Conservation (phyloP, 1,140 invertebrate genomes). For the Bicyclus anynana region DNA sequence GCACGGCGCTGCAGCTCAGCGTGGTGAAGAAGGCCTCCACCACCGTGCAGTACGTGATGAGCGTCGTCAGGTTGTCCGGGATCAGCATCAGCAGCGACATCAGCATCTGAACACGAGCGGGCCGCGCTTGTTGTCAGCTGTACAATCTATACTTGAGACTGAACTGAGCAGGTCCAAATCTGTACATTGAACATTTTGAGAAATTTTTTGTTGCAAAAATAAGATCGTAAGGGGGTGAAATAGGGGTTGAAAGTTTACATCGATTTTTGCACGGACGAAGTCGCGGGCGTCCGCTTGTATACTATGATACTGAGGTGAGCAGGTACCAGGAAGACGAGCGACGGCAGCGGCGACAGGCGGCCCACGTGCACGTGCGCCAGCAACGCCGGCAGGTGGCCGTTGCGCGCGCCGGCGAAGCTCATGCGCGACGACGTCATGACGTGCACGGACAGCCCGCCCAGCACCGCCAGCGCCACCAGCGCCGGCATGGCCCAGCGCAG, state of each 20-base stretch:
- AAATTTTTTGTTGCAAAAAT: no score
- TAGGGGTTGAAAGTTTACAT: no score
- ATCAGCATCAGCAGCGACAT: conserved; percentile 92
- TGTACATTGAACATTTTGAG: no score
- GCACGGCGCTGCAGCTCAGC: conserved; percentile 90
- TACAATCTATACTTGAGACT: no score
- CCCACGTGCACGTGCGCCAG: conserved; percentile 91
- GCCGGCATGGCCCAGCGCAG: conserved; percentile 89
- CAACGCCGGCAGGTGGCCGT: conserved; percentile 91
- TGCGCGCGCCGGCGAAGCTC: conserved; percentile 94
- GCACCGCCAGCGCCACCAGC: conserved; percentile 90
- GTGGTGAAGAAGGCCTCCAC: conserved; percentile 95
- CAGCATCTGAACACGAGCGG: conserved; percentile 80
- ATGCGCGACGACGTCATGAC: conserved; percentile 94
- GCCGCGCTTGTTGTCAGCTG: background rate
- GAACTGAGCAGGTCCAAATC: no score
- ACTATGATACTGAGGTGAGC: no score
- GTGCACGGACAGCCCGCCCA: conserved; percentile 92
- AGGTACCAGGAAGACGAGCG: conserved; percentile 89
- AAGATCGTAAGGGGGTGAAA: no score
- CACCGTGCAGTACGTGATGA: conserved; percentile 97
- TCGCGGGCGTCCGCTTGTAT: no score
- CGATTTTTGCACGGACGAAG: no score
- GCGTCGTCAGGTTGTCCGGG: conserved; percentile 89
- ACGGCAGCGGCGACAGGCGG: conserved; percentile 90